These are phyloP conservation scores for Calyptommatus sinebrachiatus DNA, from an alignment of 2,113 vertebrate species.

Conservation along the genomic window DNA sequence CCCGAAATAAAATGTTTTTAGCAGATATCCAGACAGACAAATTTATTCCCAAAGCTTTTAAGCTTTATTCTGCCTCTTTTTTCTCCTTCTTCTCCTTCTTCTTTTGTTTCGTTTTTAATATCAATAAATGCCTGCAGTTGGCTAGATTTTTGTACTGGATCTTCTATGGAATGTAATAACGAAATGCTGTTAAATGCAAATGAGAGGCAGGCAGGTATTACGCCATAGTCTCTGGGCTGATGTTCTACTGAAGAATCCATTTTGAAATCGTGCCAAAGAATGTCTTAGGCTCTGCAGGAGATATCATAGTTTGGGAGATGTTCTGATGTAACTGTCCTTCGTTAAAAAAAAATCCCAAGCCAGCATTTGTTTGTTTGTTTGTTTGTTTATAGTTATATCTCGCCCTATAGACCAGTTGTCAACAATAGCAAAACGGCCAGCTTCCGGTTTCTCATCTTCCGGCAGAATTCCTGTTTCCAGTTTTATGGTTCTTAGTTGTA, in stretches of 20 bases:
- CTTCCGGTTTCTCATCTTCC: no score
- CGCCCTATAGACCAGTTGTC: no score
- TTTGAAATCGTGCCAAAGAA: background rate
- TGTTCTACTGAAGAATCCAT: background rate
- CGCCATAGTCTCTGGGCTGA: background rate
- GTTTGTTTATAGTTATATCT: no score
- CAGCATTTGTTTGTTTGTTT: no score
- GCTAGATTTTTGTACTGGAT: background rate
- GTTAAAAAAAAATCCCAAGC: background rate
- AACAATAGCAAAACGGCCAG: no score
- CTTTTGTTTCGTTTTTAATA: slow-evolving; percentile 35
- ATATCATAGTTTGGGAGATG: background rate
- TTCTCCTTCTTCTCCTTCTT: slow-evolving; percentile 8
- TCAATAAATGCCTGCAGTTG: slow-evolving; percentile 31
- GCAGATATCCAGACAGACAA: slow-evolving; percentile 45
- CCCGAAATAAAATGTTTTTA: slow-evolving; percentile 34
- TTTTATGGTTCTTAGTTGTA: no score
- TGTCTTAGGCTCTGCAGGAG: background rate
- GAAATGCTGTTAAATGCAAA: slow-evolving; percentile 18
- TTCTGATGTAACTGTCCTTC: background rate
- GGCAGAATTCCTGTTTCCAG: no score
- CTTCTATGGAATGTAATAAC: slow-evolving; percentile 59
- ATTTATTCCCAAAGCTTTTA: no score
- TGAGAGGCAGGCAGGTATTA: background rate
- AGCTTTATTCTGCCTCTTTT: background rate